Base-by-base conservation (phyloP, 53 echinoderm and acorn worm genomes). In the Zoroaster sp. region DNA sequence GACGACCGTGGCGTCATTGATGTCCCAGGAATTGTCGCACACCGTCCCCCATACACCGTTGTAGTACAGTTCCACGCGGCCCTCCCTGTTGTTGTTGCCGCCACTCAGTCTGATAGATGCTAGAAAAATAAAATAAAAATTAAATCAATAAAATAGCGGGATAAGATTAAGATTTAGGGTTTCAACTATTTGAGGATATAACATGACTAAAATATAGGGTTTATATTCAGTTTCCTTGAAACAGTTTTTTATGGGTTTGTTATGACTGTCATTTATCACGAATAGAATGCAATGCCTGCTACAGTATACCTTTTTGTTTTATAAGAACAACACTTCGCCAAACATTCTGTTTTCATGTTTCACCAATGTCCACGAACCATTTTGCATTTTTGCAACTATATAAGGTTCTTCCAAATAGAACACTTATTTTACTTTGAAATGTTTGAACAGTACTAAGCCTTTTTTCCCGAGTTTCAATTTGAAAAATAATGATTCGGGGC, bases 31-130 rank as follows among this genome's bases (percentile, higher is more conserved):
- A 21, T 89, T 71, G 80, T 89, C 89, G 17, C 89, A 89, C 0
- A 89, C 55, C 2, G 89, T 89, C 20, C 89, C 89, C 89, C 89
- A 89, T 8, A 69, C 39, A 37, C 89, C 80, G 20, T 89, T 40
- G 53, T 70, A 72, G 51, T 46, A 70, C 25, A 89, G 5, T 38
- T 89, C 89, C 25, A 89, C 89, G 9, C 89, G 89, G 14, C 89
- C 89, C 53, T 89, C 89, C 40, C 70, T 75, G 38, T 69, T 70
- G 70, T 37, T 89, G 42, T 69, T 75, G 32, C 89, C 89, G 13
- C 80, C 72, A 51, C 49, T 54, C 35, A 89, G 72, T 37, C 89
- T 78, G 39, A 89, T 71, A 9, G 85, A 85, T 30, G 25, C 83
- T 85, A 34, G 0, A 35, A 42, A 71, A 7, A 67, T 11, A 69